Conservation (phyloP, 2,888 invertebrate genomes). For the Adelphocoris suturalis region DNA sequence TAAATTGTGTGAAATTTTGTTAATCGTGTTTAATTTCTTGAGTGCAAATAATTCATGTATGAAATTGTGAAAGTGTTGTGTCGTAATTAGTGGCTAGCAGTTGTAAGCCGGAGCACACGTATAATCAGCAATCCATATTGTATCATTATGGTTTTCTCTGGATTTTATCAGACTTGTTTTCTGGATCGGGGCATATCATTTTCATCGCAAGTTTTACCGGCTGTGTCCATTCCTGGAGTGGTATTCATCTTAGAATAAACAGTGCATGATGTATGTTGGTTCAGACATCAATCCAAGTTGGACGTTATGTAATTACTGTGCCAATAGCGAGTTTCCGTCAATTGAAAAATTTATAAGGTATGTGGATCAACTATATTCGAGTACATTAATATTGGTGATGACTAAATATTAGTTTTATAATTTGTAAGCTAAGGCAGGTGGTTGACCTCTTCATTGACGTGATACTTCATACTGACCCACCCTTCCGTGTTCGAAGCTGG, state of each 20-base stretch:
- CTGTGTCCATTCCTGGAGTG: neutral
- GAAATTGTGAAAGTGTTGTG: neutral
- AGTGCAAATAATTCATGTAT: neutral
- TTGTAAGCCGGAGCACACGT: neutral
- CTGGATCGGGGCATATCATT: neutral
- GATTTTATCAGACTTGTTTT: neutral
- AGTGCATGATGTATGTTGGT: conserved; percentile 71
- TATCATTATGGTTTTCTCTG: neutral
- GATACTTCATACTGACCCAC: neutral
- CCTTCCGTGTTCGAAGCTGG: neutral
- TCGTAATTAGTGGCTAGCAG: neutral
- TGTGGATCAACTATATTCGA: conserved; percentile 72
- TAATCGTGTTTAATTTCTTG: neutral
- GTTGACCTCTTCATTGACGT: neutral
- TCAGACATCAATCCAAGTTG: conserved; percentile 78
- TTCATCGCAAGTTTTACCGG: neutral
- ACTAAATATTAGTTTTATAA: neutral
- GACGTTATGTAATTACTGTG: conserved; percentile 84
- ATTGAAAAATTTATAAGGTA: conserved; percentile 84
- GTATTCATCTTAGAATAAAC: neutral
- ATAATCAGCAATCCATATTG: conserved; percentile 15
- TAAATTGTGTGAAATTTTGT: conserved; percentile 5
- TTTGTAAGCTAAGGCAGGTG: neutral
- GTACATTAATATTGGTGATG: too few relatives aligned
- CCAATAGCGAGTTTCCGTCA: conserved; percentile 81